Percentiles rank a stretch among this genome's conserved stretches.
These are phyloP conservation scores for Propithecus deckenii DNA, from an alignment of 2,797 vertebrate species.

Conservation along the genomic window DNA sequence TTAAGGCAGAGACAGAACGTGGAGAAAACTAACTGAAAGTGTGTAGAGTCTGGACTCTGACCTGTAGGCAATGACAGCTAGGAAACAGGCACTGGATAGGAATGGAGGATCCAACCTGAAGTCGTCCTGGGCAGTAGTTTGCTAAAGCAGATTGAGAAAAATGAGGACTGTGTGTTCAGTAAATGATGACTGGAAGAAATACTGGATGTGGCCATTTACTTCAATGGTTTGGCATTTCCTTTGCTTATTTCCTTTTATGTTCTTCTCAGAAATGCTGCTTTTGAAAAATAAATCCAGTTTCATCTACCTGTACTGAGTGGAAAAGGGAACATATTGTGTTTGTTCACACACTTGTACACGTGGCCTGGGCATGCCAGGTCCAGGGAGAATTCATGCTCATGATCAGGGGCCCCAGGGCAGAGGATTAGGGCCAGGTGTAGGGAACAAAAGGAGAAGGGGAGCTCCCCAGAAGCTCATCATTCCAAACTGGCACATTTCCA, in stretches of 20 bases:
- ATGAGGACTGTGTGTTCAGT: neutral
- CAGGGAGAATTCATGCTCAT: neutral
- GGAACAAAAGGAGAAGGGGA: neutral
- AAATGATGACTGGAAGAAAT: neutral
- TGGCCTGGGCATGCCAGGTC: neutral
- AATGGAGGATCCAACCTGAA: neutral
- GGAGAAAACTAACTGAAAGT: neutral
- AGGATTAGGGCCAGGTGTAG: neutral
- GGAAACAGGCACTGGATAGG: neutral
- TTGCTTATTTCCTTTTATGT: neutral
- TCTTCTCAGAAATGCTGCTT: neutral
- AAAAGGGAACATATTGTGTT: neutral
- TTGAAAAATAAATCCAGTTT: neutral
- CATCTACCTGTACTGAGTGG: neutral
- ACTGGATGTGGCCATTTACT: neutral
- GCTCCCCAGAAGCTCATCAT: neutral
- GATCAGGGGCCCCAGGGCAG: neutral
- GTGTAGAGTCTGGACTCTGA: neutral
- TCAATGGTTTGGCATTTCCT: neutral
- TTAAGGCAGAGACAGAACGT: neutral
- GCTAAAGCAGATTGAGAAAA: neutral
- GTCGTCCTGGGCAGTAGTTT: neutral
- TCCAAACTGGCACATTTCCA: neutral
- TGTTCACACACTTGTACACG: neutral
- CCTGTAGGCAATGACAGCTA: neutral